Conservation (phyloP, 2,888 invertebrate genomes). For the Romanomermis culicivorax region DNA sequence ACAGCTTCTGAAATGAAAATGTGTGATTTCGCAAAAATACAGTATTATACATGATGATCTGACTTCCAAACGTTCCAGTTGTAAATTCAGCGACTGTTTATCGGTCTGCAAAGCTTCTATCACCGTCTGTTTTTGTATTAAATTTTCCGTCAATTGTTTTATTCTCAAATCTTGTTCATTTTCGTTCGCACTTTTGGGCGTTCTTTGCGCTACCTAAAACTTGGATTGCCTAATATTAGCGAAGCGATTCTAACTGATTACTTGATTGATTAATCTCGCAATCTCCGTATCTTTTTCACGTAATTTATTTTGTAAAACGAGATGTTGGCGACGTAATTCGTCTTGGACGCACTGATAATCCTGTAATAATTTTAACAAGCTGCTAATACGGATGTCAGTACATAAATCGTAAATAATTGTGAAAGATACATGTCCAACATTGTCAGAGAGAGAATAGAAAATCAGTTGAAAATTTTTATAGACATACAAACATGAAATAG, state of each 20-base stretch:
- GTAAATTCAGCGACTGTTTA: conserved; percentile 58
- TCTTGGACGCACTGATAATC: conserved; percentile 39
- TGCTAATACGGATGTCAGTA: background rate
- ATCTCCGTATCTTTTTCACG: conserved; percentile 41
- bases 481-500: background rate
- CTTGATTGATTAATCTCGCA: conserved; percentile 38
- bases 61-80: conserved; percentile 45
- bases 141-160: conserved; percentile 48
- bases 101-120: conserved; percentile 62
- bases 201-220: background rate
- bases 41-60: too few species aligned
- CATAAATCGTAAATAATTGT: too few species aligned
- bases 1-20: conserved; percentile 36
- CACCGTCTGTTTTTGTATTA: conserved; percentile 61
- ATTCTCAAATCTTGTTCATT: conserved; percentile 35
- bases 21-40: too few species aligned
- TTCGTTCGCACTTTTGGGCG: conserved; percentile 14
- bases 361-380: conserved; percentile 23
- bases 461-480: background rate
- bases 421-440: background rate
- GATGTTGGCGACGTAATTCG: conserved; percentile 37
- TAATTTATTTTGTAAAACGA: conserved; percentile 34
- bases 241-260: too few species aligned
- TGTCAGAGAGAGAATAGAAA: background rate
- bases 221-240: too few species aligned